phyloP scores from a whole-genome alignment of 2,113 vertebrate species.

The Otolemur garnettii region DNA sequence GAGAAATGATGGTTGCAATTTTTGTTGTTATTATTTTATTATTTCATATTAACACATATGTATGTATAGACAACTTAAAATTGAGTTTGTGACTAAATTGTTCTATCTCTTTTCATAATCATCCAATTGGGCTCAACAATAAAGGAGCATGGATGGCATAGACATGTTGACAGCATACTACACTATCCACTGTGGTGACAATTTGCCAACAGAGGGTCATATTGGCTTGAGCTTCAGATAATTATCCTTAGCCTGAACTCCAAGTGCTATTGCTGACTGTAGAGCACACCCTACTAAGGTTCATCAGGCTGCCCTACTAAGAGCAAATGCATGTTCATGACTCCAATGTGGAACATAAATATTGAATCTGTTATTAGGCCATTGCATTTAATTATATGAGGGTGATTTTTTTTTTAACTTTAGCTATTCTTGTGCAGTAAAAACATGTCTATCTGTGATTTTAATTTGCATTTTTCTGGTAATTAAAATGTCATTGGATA shows the following conservation, averaged over 20 bases:
- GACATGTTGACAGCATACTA: not conserved
- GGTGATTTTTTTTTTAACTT: not conserved
- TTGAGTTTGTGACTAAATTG: not conserved
- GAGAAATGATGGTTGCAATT: not conserved
- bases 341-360: too few species aligned
- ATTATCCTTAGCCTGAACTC: not conserved
- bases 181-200: not conserved
- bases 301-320: not conserved
- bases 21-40: not conserved
- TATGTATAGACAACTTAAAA: not conserved
- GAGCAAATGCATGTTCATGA: accelerated
- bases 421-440: not conserved
- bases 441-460: not conserved
- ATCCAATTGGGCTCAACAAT: not conserved
- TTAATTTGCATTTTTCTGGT: not conserved
- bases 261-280: not conserved
- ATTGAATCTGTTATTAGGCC: not conserved
- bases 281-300: not conserved
- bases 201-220: not conserved
- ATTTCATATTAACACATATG: not conserved
- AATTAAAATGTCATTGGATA: not conserved
- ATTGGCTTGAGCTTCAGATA: not conserved
- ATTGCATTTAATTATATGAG: not conserved
- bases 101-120: not conserved
- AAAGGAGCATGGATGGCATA: not conserved